These are phyloP conservation scores for Notothenia rossii DNA, from an alignment of 2,113 vertebrate species.

Conservation along the genomic window DNA sequence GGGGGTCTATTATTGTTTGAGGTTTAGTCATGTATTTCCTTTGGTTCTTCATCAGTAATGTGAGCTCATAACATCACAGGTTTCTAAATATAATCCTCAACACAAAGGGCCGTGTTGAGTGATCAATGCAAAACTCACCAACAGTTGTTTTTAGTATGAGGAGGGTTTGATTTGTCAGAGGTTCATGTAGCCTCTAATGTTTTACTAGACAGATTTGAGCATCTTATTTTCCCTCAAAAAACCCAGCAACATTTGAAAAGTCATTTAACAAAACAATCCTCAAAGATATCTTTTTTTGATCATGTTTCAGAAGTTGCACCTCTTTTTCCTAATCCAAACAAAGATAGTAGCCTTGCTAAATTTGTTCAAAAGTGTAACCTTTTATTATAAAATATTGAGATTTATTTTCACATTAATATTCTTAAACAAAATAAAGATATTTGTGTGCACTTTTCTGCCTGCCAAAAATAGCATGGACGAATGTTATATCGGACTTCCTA, in stretches of 20 bases:
- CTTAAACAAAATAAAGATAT: background rate
- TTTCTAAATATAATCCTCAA: slow-evolving; percentile 35
- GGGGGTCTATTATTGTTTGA: slow-evolving; percentile 61
- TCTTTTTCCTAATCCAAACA: background rate
- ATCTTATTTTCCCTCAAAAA: background rate
- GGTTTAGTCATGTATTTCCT: slow-evolving; percentile 51
- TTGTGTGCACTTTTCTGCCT: background rate
- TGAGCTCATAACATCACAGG: slow-evolving; percentile 45
- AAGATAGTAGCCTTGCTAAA: background rate
- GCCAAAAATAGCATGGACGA: background rate
- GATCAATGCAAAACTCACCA: background rate
- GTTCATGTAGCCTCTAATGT: background rate
- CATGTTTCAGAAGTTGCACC: background rate
- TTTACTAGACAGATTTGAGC: background rate
- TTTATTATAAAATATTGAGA: background rate
- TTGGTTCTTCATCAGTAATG: slow-evolving; percentile 43
- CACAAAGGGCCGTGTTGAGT: background rate
- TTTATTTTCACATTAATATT: slow-evolving; percentile 6
- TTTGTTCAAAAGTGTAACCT: background rate
- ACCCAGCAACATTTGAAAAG: background rate
- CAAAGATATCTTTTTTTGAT: background rate
- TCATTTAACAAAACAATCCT: background rate
- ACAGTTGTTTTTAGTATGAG: no score
- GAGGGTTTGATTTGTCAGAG: background rate
- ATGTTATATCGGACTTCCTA: background rate